Base-by-base conservation (phyloP, 64 coral and sea anemone genomes). In the Platygyra sinensis region DNA sequence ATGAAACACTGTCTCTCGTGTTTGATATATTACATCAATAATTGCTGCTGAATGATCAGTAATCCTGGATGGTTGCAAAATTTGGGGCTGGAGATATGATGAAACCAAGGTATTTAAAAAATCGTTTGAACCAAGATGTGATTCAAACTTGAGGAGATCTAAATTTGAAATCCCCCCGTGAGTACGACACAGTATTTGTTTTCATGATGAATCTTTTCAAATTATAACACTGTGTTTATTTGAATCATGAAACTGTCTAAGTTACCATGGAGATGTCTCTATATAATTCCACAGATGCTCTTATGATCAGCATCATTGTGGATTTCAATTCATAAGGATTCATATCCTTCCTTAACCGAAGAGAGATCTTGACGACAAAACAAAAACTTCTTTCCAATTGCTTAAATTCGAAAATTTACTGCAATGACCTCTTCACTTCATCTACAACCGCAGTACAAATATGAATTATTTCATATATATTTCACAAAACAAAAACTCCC, bases 11-110 rank as follows among this genome's bases (percentile, higher is more conserved):
- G n/a, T n/a, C n/a, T n/a, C n/a, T n/a, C n/a, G n/a, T n/a, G n/a
- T n/a, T n/a, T n/a, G n/a, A n/a, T n/a, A n/a, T n/a, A n/a, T n/a
- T n/a, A n/a, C n/a, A 24, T 73, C 83, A 87, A 73, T 87, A 27
- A 87, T 31, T 30, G 77, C 60, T 30, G 27, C 22, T 8, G 77
- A 80, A 60, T 80, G 77, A 60, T 80, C 52, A 28, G 83, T 87
- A 73, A 87, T 87, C 69, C 67, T 55, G n/a, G 83, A 73, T 18
- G 83, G 83, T 87, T 87, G 36, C 33, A 86, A 32, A 16, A 86
- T 86, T 65, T 86, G 83, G 5, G 83, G 83, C 39, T 86, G 36
- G 32, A 86, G 72, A 67, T 51, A 86, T 24, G 30, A 72, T 69
- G 83, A 72, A 51, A 27, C 65, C 63, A 86, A 60, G 52, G 83